A percentile compares a stretch with the other conserved stretches of the same genome.
Conservation (phyloP, 2,888 invertebrate genomes). For the Antheraea yamamai region DNA sequence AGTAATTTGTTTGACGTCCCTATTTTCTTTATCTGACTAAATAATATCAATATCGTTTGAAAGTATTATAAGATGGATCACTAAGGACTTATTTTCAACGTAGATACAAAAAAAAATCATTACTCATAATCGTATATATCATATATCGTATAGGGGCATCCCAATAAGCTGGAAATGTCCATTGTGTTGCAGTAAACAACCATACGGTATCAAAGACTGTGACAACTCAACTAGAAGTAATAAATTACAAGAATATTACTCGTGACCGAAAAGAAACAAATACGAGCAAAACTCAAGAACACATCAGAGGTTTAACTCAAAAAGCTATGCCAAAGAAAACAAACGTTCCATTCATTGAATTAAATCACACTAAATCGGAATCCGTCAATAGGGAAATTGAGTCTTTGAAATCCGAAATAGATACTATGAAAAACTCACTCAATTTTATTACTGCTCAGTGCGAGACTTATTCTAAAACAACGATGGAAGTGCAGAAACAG, state of each 20-base stretch:
- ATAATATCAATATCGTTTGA: neutral
- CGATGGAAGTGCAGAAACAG: neutral
- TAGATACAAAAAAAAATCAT: neutral
- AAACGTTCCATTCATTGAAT: neutral
- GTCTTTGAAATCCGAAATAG: neutral
- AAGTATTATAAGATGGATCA: neutral
- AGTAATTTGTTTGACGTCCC: neutral
- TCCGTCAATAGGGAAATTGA: neutral
- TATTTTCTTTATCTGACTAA: neutral
- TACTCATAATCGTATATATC: neutral
- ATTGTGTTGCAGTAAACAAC: neutral
- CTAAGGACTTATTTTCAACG: neutral
- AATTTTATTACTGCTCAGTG: neutral
- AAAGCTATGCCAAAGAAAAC: neutral
- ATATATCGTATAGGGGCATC: neutral
- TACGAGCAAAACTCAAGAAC: neutral
- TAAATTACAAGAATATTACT: neutral
- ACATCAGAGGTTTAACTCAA: neutral
- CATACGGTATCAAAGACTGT: neutral
- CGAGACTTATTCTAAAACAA: neutral
- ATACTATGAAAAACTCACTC: neutral
- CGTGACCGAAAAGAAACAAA: neutral
- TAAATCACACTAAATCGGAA: neutral
- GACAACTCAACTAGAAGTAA: neutral
- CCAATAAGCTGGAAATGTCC: constrained; percentile 5